Base-by-base conservation (phyloP, 2,113 vertebrate species). In the Myrmophylax atrothorax region DNA sequence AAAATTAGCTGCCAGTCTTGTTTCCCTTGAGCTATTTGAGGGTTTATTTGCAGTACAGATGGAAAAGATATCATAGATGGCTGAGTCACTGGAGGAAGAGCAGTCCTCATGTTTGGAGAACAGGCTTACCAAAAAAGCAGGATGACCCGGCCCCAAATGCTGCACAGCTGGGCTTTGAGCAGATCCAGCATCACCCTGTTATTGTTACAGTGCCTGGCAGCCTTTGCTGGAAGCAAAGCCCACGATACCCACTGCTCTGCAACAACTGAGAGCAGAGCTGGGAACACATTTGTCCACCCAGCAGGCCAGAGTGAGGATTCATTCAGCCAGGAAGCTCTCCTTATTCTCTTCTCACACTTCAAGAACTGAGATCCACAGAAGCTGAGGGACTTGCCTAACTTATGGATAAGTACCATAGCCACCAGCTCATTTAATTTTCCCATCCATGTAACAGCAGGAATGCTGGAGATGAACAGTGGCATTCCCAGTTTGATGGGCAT, bases 231-330 rank as follows among this genome's bases (percentile, higher is more conserved):
- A 67, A 78, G 18, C 10, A 68, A 79, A 84, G 12, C 4, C 76
- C 87, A 17, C 50, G 5, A 29, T 0, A 10, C 0, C 0, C 31
- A 20, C 13, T 1, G 1, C 7, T 72, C 58, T 53, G 28, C 55
- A 64, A 10, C 12, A 20, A 6, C 56, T 18, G 17, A 75, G 50
- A 83, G 19, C 14, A 78, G 37, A 55, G 7, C 22, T 38, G 60
- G 26, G 8, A 62, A 8, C 20, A 22, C 2, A 0, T 58, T 20
- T 38, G 18, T 59, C 75, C 58, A 26, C 29, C 44, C 86, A 73
- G 49, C 13, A 67, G 19, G 18, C 20, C 38, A 56, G 29, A 62
- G 29, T 18, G 24, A 14, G 10, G 47, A 26, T 5, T 64, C 37
- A 8, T 50, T 63, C 49, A 83, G n/a, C 29, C 37, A 29, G 60